A percentile compares a stretch with the other conserved stretches of the same genome.
phyloP scores from a whole-genome alignment of 35 echinoderm and acorn worm genomes.

The Heliocidaris tuberculata region DNA sequence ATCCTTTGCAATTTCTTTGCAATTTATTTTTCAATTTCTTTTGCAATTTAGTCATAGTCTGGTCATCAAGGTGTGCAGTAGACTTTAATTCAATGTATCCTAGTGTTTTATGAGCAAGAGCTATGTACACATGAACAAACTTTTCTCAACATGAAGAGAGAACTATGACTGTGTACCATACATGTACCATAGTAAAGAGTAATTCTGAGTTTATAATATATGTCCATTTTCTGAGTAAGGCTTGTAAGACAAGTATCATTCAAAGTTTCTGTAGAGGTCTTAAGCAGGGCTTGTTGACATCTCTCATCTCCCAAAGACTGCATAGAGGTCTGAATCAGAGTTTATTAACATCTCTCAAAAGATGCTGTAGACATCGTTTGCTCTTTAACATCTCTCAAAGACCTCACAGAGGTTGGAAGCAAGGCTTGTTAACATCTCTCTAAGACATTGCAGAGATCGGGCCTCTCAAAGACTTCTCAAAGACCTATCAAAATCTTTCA shows the following conservation, averaged over 20 bases:
- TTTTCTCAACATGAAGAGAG: neutral
- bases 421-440: neutral
- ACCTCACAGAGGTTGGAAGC: neutral
- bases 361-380: no score
- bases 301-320: neutral
- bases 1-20: no score
- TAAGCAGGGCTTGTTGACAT: no score
- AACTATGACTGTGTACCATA: neutral
- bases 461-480: neutral
- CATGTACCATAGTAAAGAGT: neutral
- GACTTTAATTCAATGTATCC: neutral
- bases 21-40: no score
- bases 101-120: neutral
- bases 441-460: neutral
- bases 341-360: neutral
- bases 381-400: conserved; percentile 64
- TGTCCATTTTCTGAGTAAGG: neutral
- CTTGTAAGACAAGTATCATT: no score
- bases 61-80: no score
- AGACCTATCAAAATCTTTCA: neutral
- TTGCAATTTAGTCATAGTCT: no score
- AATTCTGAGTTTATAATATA: neutral
- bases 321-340: no score
- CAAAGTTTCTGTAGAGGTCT: no score
- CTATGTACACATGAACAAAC: neutral